Base-by-base conservation (phyloP, 2,113 vertebrate genomes). In the Halcyon malimbica region DNA sequence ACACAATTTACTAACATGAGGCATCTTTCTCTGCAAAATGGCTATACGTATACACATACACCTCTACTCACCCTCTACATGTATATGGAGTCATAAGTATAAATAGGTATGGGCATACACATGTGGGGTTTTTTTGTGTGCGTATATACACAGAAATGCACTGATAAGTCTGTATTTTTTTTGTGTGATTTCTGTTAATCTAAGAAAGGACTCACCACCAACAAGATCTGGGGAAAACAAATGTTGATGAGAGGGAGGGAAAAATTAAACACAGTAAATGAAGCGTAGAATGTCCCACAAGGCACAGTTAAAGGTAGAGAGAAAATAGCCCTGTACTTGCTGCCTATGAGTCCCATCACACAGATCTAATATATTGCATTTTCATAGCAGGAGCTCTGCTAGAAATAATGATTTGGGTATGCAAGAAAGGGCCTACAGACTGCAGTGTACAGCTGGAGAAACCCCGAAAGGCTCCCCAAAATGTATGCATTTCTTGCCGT, bases 391-490 rank as follows among this genome's bases (percentile, higher is more conserved):
- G 19, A 79, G 39, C 16, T 63, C 64, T 16, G 23, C n/a, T 80
- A 59, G 69, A 94, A 91, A 35, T 50, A 44, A 83, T 26, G 35
- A 67, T 63, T 71, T 64, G 77, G 12, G 24, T 21, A 9, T 13
- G 10, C 16, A 44, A 64, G 37, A 42, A 50, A 54, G 42, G 56
- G 20, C 31, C 53, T 60, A 9, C 26, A 51, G 17, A 8, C 86
- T 56, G 29, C 10, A 8, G 28, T 10, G n/a, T 68, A 53, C 6
- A 33, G 71, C 56, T 76, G 65, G 53, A 90, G 88, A 93, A 95
- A 73, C 44, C 24, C 56, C 63, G 77, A 84, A 81, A 89, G 35
- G 14, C n/a, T 94, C 33, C 50, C 77, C 65, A 37, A 69, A 95
- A 87, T 74, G 37, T 51, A 76, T 85, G 42, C 11, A 0, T 16